Percentiles rank a stretch among this genome's conserved stretches.
These are phyloP conservation scores for Fistularia tabacaria DNA, from an alignment of 2,797 vertebrate species.

Conservation along the genomic window DNA sequence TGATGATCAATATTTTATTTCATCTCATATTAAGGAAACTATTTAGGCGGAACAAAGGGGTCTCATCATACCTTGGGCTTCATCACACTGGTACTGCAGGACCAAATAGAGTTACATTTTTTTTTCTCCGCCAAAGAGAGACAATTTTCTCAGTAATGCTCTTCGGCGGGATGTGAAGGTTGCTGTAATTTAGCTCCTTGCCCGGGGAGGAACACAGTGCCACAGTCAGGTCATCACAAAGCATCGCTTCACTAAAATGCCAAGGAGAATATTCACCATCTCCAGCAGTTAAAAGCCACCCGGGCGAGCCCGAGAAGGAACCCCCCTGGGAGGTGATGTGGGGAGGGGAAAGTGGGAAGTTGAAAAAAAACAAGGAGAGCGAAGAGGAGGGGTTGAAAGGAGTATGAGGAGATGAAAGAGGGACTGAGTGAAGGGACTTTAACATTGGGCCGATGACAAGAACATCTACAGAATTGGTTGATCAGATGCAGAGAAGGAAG, in stretches of 20 bases:
- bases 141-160: slow-evolving; percentile 50
- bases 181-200: slow-evolving; percentile 51
- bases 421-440: not conserved
- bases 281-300: slow-evolving; percentile 6
- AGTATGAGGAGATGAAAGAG: slow-evolving; percentile 8
- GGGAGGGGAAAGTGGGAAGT: not conserved
- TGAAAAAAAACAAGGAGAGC: not conserved
- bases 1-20: too few relatives aligned
- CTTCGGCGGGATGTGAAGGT: slow-evolving; percentile 36
- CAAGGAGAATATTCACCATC: slow-evolving; percentile 45
- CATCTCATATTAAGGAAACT: not conserved
- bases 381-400: not conserved
- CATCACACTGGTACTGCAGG: slow-evolving; percentile 36
- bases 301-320: slow-evolving; percentile 6
- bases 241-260: slow-evolving; percentile 41
- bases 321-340: too few relatives aligned
- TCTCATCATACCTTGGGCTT: slow-evolving; percentile 29
- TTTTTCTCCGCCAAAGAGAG: slow-evolving; percentile 28
- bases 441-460: too few relatives aligned
- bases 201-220: slow-evolving; percentile 55
- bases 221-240: slow-evolving; percentile 49
- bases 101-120: slow-evolving; percentile 47
- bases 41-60: slow-evolving; percentile 22
- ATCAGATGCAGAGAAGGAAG: not conserved
- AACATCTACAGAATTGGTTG: not conserved